Conservation (phyloP, 2,113 vertebrate genomes). For the Semnopithecus entellus region DNA sequence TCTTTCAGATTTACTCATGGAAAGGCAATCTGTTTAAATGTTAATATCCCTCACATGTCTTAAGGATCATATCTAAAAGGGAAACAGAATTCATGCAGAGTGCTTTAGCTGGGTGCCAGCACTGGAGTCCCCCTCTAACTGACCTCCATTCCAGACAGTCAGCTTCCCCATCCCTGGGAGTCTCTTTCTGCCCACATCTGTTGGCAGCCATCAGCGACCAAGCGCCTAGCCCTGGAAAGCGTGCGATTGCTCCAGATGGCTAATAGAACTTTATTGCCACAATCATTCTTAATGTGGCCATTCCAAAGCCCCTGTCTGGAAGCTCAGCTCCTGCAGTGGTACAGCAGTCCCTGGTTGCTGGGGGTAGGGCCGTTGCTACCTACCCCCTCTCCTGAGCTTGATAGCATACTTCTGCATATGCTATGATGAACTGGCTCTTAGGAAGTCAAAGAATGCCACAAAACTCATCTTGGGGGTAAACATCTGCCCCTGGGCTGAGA, state of each 20-base stretch:
- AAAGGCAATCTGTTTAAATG: background rate
- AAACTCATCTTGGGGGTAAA: background rate
- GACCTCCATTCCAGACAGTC: conserved; percentile 55
- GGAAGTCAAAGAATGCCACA: background rate
- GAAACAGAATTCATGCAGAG: background rate
- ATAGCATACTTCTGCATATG: background rate
- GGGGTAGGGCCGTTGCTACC: background rate
- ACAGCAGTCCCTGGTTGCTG: background rate
- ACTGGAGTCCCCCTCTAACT: conserved; percentile 42
- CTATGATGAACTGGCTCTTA: background rate
- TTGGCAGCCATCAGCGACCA: background rate
- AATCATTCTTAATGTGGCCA: conserved; percentile 70
- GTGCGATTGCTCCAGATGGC: conserved; percentile 64
- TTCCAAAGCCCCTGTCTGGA: conserved; percentile 42
- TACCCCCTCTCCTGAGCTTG: background rate
- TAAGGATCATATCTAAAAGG: background rate
- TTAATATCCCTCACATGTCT: background rate
- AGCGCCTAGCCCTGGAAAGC: conserved; percentile 12
- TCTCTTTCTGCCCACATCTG: conserved; percentile 53
- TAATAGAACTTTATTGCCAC: conserved; percentile 72
- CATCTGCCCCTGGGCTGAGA: background rate
- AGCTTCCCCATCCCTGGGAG: background rate
- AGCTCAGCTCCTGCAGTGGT: background rate
- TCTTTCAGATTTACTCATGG: background rate
- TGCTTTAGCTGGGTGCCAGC: background rate